Percentiles rank a stretch among this genome's conserved stretches.
Evolutionary conservation across 2,113 vertebrate genomes (phyloP).

Genomic region (Bubalus kerabau): DNA sequence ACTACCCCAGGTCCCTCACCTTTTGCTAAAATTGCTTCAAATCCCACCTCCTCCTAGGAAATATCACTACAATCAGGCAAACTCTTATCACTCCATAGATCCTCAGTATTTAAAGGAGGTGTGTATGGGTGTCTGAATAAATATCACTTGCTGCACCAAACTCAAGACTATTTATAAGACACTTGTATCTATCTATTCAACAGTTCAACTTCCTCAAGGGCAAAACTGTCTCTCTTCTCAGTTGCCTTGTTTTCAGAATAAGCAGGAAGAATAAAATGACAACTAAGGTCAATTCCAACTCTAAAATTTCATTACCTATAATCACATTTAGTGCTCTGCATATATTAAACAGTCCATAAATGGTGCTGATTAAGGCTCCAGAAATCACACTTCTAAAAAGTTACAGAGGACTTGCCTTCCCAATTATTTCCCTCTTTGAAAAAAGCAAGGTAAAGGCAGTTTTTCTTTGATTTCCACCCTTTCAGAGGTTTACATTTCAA

Average conservation of each 20-base stretch:
- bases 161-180: background rate
- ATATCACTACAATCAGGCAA: background rate
- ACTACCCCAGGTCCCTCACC: background rate
- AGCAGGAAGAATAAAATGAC: background rate
- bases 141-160: background rate
- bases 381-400: background rate
- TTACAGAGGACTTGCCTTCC: background rate
- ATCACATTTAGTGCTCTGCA: background rate
- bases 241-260: background rate
- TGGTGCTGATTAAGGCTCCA: background rate
- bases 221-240: background rate
- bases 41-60: background rate
- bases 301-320: background rate
- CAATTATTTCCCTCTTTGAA: background rate
- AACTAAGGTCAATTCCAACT: background rate
- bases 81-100: background rate
- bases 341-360: background rate
- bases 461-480: constrained; percentile 13
- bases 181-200: background rate
- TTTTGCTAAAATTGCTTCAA: background rate
- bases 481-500: background rate
- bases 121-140: background rate
- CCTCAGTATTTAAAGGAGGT: background rate
- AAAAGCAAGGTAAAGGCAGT: background rate
- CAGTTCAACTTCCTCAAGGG: background rate